Base-by-base conservation (phyloP, 2,888 invertebrate genomes). In the Seira ritae region DNA sequence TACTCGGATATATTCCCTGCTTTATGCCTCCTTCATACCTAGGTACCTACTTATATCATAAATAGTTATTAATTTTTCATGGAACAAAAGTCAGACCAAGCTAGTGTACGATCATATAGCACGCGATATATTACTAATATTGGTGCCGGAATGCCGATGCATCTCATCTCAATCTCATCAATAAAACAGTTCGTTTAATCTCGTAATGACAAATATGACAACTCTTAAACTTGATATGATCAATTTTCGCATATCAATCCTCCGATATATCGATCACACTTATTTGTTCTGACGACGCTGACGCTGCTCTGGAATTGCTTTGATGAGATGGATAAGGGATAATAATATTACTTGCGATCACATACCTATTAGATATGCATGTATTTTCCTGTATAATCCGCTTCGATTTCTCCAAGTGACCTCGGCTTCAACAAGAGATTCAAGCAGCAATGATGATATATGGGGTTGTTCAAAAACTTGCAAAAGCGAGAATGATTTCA, bases 191-290 rank as follows among this genome's bases (percentile, higher is more conserved):
- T 55, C 15, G 55, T 55, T 12, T 55, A 55, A 55, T 55, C 55
- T 55, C 55, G 55, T 55, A 17, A 55, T 55, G 55, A 55, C 55
- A 55, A 55, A 55, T n/a, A 55, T 55, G 55, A 55, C 55, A 55
- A 55, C 55, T 17, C 17, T 55, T 3, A 55, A 55, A 55, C 55
- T 8, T 8, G 55, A 55, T 55, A 8, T 31, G 31, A 31, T 31
- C 31, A 31, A 55, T 55, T 55, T 55, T 15, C 15, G 6, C 15
- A 55, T 55, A n/a, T 8, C 3, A n/a, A 12, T 8, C n/a, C 55
- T 55, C 55, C 6, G 42, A n/a, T n/a, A 55, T 55, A 55, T 55
- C 55, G 55, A 55, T 55, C 55, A 55, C 3, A 8, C 15, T 55
- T 17, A 55, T 17, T 55, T 55, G 55, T 15, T 55, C 55, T 17